These are phyloP conservation scores for Melanophora roralis DNA, from an alignment of 2,888 invertebrate species.

Conservation along the genomic window DNA sequence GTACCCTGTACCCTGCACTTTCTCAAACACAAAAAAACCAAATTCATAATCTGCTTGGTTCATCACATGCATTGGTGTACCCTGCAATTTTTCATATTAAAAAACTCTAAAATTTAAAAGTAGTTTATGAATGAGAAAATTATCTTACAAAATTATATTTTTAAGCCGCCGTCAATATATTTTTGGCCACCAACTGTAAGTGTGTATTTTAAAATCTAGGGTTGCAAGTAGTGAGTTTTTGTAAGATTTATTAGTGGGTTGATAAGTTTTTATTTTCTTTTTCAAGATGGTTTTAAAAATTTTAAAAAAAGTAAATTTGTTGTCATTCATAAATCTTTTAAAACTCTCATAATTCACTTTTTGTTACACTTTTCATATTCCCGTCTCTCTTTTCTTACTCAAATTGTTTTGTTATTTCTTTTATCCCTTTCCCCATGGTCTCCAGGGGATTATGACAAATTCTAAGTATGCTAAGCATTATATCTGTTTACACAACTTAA, in stretches of 20 bases:
- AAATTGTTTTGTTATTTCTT: slow-evolving; percentile 34
- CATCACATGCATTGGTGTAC: too few relatives aligned
- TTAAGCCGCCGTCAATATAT: too few relatives aligned
- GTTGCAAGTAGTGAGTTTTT: slow-evolving; percentile 24
- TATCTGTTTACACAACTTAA: not conserved
- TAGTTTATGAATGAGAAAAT: too few relatives aligned
- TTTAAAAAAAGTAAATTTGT: slow-evolving; percentile 50
- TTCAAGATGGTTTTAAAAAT: slow-evolving; percentile 62
- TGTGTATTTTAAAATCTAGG: slow-evolving; percentile 10
- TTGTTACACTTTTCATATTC: slow-evolving; percentile 54
- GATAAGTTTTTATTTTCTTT: slow-evolving; percentile 38
- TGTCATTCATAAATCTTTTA: slow-evolving; percentile 73
- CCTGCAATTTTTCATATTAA: too few relatives aligned
- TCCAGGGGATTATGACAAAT: slow-evolving; percentile 43
- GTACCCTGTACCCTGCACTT: too few relatives aligned
- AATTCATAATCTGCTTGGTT: too few relatives aligned
- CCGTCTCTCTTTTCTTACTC: slow-evolving; percentile 40
- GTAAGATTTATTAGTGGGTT: slow-evolving; percentile 37
- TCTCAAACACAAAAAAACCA: too few relatives aligned
- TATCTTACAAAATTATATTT: too few relatives aligned
- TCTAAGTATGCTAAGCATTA: slow-evolving; percentile 34
- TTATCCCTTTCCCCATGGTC: slow-evolving; percentile 46
- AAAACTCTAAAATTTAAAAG: too few relatives aligned
- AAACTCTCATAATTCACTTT: slow-evolving; percentile 72
- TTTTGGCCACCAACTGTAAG: slow-evolving; percentile 2